phyloP scores from a whole-genome alignment of 2,888 invertebrate species.

The Dynastes maya region DNA sequence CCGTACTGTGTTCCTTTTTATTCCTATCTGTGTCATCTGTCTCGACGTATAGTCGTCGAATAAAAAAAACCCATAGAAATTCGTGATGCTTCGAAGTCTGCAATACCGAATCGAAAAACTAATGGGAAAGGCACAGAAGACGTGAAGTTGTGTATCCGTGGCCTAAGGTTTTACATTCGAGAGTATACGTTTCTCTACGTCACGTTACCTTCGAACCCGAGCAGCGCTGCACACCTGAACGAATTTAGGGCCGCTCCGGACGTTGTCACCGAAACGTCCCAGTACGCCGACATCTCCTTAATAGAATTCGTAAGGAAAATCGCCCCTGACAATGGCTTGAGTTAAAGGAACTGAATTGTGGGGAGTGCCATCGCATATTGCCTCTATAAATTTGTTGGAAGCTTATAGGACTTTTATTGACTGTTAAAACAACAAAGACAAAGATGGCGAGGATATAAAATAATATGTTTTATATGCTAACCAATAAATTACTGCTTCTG shows the following conservation, averaged over 20 bases:
- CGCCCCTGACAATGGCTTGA: not conserved
- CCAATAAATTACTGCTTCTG: too few relatives aligned
- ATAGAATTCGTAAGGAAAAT: constrained; percentile 20
- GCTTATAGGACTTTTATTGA: not conserved
- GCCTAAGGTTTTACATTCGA: too few relatives aligned
- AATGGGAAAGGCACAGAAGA: too few relatives aligned
- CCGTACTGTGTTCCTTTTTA: not conserved
- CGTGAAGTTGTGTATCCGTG: too few relatives aligned
- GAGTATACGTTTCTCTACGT: not conserved
- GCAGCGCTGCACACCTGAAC: not conserved
- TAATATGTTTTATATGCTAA: too few relatives aligned
- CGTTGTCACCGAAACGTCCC: not conserved
- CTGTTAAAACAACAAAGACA: not conserved
- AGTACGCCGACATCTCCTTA: not conserved
- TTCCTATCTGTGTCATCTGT: not conserved
- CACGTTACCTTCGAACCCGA: not conserved
- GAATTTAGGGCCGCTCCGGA: not conserved
- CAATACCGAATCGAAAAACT: too few relatives aligned
- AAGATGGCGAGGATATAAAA: too few relatives aligned
- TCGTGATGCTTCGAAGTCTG: not conserved
- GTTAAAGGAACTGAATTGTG: constrained; percentile 8
- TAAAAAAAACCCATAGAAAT: not conserved
- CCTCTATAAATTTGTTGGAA: constrained; percentile 14
- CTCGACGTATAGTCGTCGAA: not conserved
- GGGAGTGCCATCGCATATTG: not conserved